Base-by-base conservation (phyloP, 2,888 invertebrate species). In the Orthonevra nobilis region DNA sequence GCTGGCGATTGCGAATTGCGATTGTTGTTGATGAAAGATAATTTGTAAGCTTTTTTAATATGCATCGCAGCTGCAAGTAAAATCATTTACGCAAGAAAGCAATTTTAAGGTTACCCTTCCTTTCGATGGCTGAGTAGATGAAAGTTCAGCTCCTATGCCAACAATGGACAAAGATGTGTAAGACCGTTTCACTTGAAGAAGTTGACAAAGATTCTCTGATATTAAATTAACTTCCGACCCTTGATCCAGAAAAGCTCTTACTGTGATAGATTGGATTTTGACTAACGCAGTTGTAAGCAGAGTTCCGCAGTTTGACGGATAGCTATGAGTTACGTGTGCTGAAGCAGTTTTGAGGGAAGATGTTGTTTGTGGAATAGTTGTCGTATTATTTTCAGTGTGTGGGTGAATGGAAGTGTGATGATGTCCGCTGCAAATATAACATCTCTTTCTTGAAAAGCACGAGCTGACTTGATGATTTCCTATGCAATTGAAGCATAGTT, bases 341-440 rank as follows among this genome's bases (percentile, higher is more conserved):
- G 20, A 42, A 42, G 23, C 40, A 9, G n/a, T 40, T 0, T 40
- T 19, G 7, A 4, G 17, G 42, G 4, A 10, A n/a, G 5, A 19
- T 42, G 9, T 9, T 7, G 42, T n/a, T 42, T 17, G n/a, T 42
- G 17, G 42, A 42, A 9, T 42, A 3, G 20, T n/a, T n/a, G n/a
- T n/a, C 3, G 9, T 2, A 20, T 3, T 42, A 42, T 42, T 42
- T 42, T 42, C 10, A 10, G 42, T 20, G 20, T 7, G 4, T 19
- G 7, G 26, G 6, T 64, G 52, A n/a, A 52, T 64, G 5, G 34
- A 40, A 1, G 52, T 52, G 7, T 64, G 52, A 44, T 52, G 52
- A 17, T 23, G 64, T 32, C 52, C 64, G 14, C 34, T 9, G 17
- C 64, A 64, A 32, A 52, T 42, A 23, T 52, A 52, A 19, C 52